Base-by-base conservation (phyloP, 2,888 invertebrate genomes). In the Amphipoea lucens region DNA sequence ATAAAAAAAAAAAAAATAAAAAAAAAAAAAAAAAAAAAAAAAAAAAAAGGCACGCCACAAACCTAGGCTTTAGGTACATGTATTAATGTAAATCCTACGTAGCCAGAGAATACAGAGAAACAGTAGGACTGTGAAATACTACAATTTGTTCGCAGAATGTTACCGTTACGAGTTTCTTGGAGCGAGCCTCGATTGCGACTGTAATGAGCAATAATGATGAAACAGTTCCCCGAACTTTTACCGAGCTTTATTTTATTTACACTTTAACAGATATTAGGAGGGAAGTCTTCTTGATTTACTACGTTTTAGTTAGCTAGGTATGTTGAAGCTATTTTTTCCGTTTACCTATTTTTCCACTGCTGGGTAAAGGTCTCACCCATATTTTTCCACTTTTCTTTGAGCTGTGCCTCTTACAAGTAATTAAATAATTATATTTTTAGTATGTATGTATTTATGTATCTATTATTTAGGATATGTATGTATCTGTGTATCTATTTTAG, bases 201-300 rank as follows among this genome's bases (percentile, higher is more conserved):
- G 92, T 95, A 95, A 95, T 96, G 94, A 96, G 95, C 95, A 95
- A 94, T 95, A 95, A 95, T 94, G 94, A 95, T 93, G 95, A 91
- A 95, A 94, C 93, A 91, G 93, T 93, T 92, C 90, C 69, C 45
- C 71, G 45, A 89, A 89, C 78, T 88, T 88, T 74, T 79, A 79
- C 67, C 36, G 81, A 71, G 82, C 88, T 91, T 90, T 90, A 88
- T 91, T 92, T 92, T 90, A 91, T 91, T 91, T 89, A 86, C 81
- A 88, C 89, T 90, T 87, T 87, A 86, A 87, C 83, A 87, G 81
- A 87, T 88, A 89, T 88, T 88, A 89, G 77, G 81, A 40, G 74
- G 72, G 74, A 78, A 40, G 77, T 77, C 67, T 29, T 14, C 76
- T 84, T 78, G 79, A 79, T 78, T 84, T 74, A 82, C 57, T 78